Conservation (phyloP, 2,113 vertebrate species). For the Chitala chitala region DNA sequence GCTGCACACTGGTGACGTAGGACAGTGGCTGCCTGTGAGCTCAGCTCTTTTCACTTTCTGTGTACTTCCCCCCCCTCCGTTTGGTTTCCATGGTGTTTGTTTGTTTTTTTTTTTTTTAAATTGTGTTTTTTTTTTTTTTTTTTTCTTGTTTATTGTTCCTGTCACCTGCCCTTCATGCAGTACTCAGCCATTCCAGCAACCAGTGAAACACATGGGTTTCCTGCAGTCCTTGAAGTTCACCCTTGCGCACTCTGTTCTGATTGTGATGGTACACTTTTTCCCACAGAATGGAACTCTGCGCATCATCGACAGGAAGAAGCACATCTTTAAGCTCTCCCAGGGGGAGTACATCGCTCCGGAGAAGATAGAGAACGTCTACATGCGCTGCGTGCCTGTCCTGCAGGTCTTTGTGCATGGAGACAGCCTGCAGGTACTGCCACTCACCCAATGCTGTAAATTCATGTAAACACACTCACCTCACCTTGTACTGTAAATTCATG, state of each 20-base stretch:
- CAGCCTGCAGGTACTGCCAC: constrained; percentile 59
- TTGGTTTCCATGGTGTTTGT: no score
- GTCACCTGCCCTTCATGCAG: no score
- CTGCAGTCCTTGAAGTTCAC: no score
- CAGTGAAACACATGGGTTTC: background rate
- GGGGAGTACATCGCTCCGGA: constrained; percentile 71
- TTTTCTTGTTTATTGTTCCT: no score
- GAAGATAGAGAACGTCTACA: constrained; percentile 72
- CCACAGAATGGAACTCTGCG: constrained; percentile 64
- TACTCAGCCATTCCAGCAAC: no score
- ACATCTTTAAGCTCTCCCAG: constrained; percentile 71
- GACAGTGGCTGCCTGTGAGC: constrained; percentile 67
- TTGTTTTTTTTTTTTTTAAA: background rate
- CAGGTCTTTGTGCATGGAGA: constrained; percentile 72
- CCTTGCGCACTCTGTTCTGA: background rate
- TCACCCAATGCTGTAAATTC: no score
- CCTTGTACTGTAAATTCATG: no score
- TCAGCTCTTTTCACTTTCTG: no score
- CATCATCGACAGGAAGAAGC: constrained; percentile 70
- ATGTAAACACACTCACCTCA: background rate
- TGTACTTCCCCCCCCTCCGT: no score
- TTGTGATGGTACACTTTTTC: background rate
- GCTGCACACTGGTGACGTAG: constrained; percentile 69
- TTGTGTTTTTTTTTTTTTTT: no score
- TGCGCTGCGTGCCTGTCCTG: constrained; percentile 56